phyloP scores from a whole-genome alignment of 2,113 vertebrate species.

The Donacobius atricapilla region DNA sequence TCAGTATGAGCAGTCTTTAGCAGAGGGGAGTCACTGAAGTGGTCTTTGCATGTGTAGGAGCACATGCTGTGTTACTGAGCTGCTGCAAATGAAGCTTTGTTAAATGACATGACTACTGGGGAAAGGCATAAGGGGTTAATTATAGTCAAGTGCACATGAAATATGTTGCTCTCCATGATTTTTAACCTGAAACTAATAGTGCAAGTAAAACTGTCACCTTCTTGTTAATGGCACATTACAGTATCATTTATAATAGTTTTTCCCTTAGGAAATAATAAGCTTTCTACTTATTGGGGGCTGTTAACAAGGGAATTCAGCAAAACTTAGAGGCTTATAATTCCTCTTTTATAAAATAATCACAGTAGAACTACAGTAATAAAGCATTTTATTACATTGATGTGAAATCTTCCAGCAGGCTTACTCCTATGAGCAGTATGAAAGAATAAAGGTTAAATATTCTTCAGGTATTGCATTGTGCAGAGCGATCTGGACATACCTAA shows the following conservation, averaged over 20 bases:
- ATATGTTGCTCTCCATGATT: slow-evolving; percentile 13
- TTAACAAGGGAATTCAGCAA: slow-evolving; percentile 31
- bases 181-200: slow-evolving; percentile 37
- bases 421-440: not conserved
- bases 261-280: slow-evolving; percentile 31
- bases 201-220: slow-evolving; percentile 16
- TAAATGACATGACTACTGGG: not conserved
- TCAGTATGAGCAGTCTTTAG: not conserved
- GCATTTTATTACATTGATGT: not conserved
- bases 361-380: not conserved
- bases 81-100: not conserved
- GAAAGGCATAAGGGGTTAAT: slow-evolving; percentile 23
- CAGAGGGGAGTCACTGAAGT: not conserved
- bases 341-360: slow-evolving; percentile 12
- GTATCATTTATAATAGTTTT: slow-evolving; percentile 12
- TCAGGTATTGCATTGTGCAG: not conserved
- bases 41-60: not conserved
- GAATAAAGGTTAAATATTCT: not conserved
- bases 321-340: slow-evolving; percentile 8
- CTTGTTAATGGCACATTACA: slow-evolving; percentile 4
- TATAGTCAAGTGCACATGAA: not conserved
- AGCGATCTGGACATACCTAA: not conserved
- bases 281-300: not conserved
- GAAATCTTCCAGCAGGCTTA: not conserved
- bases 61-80: not conserved